These are phyloP conservation scores for Stegodyphus mimosarum DNA, from an alignment of 1,140 invertebrate genomes.

Conservation along the genomic window DNA sequence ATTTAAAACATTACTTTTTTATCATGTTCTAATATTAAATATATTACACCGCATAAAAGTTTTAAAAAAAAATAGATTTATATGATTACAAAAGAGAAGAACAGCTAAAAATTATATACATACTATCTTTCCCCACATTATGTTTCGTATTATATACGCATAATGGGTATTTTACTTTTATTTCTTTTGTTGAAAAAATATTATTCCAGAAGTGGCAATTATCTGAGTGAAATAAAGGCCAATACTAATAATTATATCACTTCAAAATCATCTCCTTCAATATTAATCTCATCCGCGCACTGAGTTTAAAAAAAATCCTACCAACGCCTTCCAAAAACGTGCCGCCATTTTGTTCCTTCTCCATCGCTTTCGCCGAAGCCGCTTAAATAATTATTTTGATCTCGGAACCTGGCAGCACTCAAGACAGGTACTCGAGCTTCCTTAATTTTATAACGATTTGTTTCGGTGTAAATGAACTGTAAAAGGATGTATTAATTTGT, in stretches of 20 bases:
- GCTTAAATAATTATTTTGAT: conserved; percentile 26
- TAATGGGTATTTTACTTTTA: too few species aligned
- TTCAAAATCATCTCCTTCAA: conserved; percentile 16
- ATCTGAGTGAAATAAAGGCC: conserved; percentile 7
- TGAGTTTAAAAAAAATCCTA: neutral
- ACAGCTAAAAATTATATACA: too few species aligned
- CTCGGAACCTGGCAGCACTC: conserved; percentile 35
- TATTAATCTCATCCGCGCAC: conserved; percentile 28
- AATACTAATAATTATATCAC: conserved; percentile 41
- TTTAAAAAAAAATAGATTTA: too few species aligned
- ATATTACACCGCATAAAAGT: too few species aligned
- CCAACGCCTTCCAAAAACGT: neutral
- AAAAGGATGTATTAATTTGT: conserved; percentile 31
- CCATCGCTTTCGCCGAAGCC: neutral
- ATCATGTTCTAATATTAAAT: too few species aligned
- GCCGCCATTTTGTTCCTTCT: conserved; percentile 29
- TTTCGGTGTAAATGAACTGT: conserved; percentile 35
- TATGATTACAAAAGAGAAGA: too few species aligned
- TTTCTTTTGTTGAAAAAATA: too few species aligned
- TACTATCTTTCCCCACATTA: too few species aligned
- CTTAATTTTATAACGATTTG: conserved; percentile 49
- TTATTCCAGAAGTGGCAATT: conserved; percentile 11
- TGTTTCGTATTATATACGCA: too few species aligned
- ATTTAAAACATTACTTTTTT: too few species aligned
- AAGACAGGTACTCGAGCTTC: neutral